These are phyloP conservation scores for Callipepla squamata DNA, from an alignment of 2,113 vertebrate species.

Conservation along the genomic window DNA sequence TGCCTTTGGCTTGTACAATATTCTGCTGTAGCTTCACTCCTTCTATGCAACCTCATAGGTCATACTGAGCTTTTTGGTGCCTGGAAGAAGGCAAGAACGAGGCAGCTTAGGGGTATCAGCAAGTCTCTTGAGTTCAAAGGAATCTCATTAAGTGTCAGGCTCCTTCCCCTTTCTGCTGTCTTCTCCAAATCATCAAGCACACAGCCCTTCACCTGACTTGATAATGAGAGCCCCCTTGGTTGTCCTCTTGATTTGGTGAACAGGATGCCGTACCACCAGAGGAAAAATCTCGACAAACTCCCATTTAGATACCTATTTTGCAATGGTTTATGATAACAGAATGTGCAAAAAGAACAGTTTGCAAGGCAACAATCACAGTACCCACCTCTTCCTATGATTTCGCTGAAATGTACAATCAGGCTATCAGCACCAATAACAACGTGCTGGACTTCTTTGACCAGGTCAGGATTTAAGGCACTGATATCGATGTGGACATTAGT, in stretches of 20 bases:
- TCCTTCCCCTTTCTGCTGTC: neutral
- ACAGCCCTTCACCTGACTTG: neutral
- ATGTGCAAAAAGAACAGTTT: slow-evolving; percentile 6
- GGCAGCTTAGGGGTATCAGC: neutral
- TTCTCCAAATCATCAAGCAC: neutral
- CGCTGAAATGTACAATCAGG: slow-evolving; percentile 91
- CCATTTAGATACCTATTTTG: neutral
- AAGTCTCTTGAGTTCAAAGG: neutral
- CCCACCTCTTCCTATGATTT: slow-evolving; percentile 97
- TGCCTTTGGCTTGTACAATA: neutral
- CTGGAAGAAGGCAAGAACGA: neutral
- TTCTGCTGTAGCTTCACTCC: neutral
- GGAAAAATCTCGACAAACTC: neutral
- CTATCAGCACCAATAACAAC: slow-evolving; percentile 92
- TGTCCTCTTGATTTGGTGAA: neutral
- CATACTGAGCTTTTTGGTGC: neutral
- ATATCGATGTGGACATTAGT: slow-evolving; percentile 91
- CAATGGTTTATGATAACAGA: neutral
- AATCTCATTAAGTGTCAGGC: neutral
- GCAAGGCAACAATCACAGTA: slow-evolving; percentile 18
- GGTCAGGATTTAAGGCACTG: slow-evolving; percentile 90
- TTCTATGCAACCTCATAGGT: neutral
- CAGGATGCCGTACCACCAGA: neutral
- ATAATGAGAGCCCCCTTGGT: neutral
- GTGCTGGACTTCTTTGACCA: slow-evolving; percentile 94